phyloP scores from a whole-genome alignment of 2,888 invertebrate species.

The Agapostemon virescens region DNA sequence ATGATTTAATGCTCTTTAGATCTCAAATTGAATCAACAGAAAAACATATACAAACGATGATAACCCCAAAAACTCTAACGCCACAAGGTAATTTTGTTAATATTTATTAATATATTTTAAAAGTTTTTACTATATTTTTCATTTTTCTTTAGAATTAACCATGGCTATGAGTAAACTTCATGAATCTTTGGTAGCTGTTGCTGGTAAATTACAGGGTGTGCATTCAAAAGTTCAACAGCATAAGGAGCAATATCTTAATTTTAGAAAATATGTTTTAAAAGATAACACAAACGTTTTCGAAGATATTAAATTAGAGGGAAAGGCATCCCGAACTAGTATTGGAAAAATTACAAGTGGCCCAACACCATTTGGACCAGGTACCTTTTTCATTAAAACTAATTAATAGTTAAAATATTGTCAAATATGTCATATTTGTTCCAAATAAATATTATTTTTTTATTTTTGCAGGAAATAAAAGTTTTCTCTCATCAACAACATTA shows the following conservation, averaged over 20 bases:
- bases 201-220: slow-evolving; percentile 91
- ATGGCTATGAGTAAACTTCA: slow-evolving; percentile 90
- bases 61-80: slow-evolving; percentile 84
- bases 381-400: slow-evolving; percentile 10
- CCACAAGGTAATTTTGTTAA: slow-evolving; percentile 83
- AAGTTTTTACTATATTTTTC: background rate
- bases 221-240: slow-evolving; percentile 90
- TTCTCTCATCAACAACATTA: slow-evolving; percentile 74
- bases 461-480: slow-evolving; percentile 75
- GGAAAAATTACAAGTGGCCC: slow-evolving; percentile 83
- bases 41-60: slow-evolving; percentile 86
- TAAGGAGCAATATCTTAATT: slow-evolving; percentile 92
- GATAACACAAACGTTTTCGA: slow-evolving; percentile 91
- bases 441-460: slow-evolving; percentile 26
- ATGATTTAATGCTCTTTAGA: slow-evolving; percentile 85
- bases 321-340: slow-evolving; percentile 71
- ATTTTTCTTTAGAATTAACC: slow-evolving; percentile 85
- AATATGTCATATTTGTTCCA: background rate
- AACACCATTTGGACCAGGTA: slow-evolving; percentile 83
- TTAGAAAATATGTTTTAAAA: slow-evolving; percentile 88
- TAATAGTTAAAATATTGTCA: slow-evolving; percentile 3
- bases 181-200: slow-evolving; percentile 92
- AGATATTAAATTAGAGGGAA: slow-evolving; percentile 72
- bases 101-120: slow-evolving; percentile 3
- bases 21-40: slow-evolving; percentile 88